phyloP scores from a whole-genome alignment of 2,797 vertebrate species.

The Phoeniculus purpureus region DNA sequence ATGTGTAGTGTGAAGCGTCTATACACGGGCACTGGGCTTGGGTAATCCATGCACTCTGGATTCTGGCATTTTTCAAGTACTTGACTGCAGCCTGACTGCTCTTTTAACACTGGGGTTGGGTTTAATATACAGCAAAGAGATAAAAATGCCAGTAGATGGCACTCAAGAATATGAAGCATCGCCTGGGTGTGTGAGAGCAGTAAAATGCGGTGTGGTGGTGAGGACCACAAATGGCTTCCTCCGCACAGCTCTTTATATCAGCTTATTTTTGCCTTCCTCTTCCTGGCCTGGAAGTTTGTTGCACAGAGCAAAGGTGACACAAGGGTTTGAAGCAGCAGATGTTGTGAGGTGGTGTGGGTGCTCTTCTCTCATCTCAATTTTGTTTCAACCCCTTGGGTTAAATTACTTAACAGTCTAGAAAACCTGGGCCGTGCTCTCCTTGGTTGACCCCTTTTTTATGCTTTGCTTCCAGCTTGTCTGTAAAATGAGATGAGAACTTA shows the following conservation, averaged over 20 bases:
- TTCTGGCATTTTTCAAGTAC: constrained; percentile 42
- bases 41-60: not conserved
- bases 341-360: not conserved
- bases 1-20: not conserved
- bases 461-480: constrained; percentile 61
- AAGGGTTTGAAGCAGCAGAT: not conserved
- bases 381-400: constrained; percentile 22
- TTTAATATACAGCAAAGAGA: constrained; percentile 19
- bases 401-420: constrained; percentile 22
- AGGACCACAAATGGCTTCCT: constrained; percentile 54
- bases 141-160: constrained; percentile 67
- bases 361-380: not conserved
- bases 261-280: not conserved
- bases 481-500: constrained; percentile 63
- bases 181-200: not conserved
- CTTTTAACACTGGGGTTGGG: not conserved
- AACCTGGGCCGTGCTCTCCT: constrained; percentile 30
- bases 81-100: constrained; percentile 1
- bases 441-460: constrained; percentile 52
- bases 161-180: constrained; percentile 57
- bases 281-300: not conserved
- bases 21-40: not conserved
- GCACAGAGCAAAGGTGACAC: not conserved
- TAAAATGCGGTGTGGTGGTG: not conserved
- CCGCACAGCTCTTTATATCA: not conserved